phyloP scores from a whole-genome alignment of 2,797 vertebrate genomes.

The Gallinago stenura region DNA sequence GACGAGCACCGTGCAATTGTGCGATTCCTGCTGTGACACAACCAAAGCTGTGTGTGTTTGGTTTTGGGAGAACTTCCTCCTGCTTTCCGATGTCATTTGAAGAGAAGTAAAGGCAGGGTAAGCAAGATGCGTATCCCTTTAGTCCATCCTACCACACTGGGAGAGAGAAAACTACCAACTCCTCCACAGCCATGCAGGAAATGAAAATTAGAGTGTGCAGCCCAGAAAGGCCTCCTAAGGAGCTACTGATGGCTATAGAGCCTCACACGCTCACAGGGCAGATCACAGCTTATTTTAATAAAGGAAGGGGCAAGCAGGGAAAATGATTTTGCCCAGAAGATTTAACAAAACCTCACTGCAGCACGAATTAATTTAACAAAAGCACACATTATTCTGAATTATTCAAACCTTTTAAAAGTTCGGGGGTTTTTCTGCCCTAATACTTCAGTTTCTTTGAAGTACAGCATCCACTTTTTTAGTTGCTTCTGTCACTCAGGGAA shows the following conservation, averaged over 20 bases:
- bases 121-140: not conserved
- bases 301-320: not conserved
- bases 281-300: not conserved
- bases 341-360: not conserved
- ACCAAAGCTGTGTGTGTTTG: not conserved
- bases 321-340: not conserved
- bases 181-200: not conserved
- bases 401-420: not conserved
- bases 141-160: not conserved
- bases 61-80: not conserved
- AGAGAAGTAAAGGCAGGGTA: not conserved
- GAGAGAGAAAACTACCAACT: not conserved
- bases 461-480: not conserved
- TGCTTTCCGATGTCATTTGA: not conserved
- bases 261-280: not conserved
- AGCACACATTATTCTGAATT: not conserved
- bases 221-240: not conserved
- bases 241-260: not conserved
- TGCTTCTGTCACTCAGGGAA: not conserved
- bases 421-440: not conserved
- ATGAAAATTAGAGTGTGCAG: not conserved
- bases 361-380: not conserved
- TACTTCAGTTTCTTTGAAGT: not conserved
- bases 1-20: not conserved
- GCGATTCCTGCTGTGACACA: not conserved